Evolutionary conservation across 2,888 invertebrate genomes (phyloP).

Genomic region (Galerucella nymphaeae): DNA sequence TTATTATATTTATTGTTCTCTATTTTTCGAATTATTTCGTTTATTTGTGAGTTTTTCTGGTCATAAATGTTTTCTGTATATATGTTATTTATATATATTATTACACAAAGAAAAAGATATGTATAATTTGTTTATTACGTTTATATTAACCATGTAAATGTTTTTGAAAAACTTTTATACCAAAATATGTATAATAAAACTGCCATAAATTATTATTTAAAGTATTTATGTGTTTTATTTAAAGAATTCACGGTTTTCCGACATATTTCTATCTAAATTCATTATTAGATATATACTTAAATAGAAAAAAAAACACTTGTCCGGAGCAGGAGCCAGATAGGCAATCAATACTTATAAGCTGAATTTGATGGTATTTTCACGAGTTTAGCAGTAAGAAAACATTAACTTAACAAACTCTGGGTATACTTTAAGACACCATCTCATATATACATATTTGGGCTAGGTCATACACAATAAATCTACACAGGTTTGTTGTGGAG

Average conservation of each 20-base stretch:
- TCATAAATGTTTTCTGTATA: conserved; percentile 61
- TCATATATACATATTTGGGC: too few relatives aligned
- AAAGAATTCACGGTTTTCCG: not conserved
- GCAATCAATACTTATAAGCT: too few relatives aligned
- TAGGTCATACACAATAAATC: too few relatives aligned
- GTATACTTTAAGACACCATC: too few relatives aligned
- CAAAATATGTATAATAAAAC: conserved; percentile 56
- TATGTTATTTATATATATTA: conserved; percentile 60
- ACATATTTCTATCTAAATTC: not conserved
- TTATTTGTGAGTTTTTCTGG: conserved; percentile 64
- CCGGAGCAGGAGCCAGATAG: too few relatives aligned
- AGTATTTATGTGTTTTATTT: conserved; percentile 6
- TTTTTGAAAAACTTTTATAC: conserved; percentile 63
- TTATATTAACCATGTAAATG: conserved; percentile 58
- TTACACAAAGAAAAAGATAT: conserved; percentile 54
- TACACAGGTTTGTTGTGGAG: too few relatives aligned
- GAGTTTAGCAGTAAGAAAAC: too few relatives aligned
- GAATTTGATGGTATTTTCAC: too few relatives aligned
- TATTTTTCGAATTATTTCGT: conserved; percentile 56
- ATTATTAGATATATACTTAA: not conserved
- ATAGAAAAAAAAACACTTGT: not conserved
- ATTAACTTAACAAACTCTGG: too few relatives aligned
- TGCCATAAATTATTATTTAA: conserved; percentile 59
- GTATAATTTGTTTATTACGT: conserved; percentile 59
- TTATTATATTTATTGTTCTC: conserved; percentile 51